Conservation (phyloP, 2,888 invertebrate genomes). For the Meiosimyza platycephala region DNA sequence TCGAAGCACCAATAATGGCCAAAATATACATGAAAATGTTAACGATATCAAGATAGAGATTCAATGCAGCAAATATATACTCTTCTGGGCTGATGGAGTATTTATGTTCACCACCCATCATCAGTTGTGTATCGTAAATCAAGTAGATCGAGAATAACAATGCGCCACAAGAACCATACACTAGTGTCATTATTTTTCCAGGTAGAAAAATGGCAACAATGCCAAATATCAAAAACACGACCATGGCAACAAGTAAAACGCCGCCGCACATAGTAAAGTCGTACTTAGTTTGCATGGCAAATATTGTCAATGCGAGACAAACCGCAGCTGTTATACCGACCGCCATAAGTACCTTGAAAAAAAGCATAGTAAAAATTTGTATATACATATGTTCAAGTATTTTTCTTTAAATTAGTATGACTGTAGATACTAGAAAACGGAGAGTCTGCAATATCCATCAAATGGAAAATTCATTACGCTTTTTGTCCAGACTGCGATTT, state of each 20-base stretch:
- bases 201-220: constrained; percentile 75
- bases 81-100: constrained; percentile 92
- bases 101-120: constrained; percentile 92
- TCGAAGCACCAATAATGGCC: constrained; percentile 59
- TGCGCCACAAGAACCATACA: constrained; percentile 89
- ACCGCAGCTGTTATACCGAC: constrained; percentile 90
- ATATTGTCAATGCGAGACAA: constrained; percentile 86
- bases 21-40: constrained; percentile 92
- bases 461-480: too few species aligned
- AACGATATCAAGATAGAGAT: constrained; percentile 88
- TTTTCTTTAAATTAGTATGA: too few species aligned
- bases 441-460: too few species aligned
- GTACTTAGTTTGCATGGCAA: constrained; percentile 93
- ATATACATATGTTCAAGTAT: too few species aligned
- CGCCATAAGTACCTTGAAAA: constrained; percentile 80
- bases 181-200: constrained; percentile 73
- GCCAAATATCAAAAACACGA: constrained; percentile 84
- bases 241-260: constrained; percentile 77
- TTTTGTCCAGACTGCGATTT: too few species aligned
- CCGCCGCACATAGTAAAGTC: constrained; percentile 87
- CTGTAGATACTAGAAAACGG: too few species aligned
- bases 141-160: constrained; percentile 89
- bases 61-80: constrained; percentile 93
- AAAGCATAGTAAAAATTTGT: neutral
- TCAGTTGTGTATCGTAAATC: constrained; percentile 92